These are phyloP conservation scores for Carapus acus DNA, from an alignment of 2,797 vertebrate species.

Conservation along the genomic window DNA sequence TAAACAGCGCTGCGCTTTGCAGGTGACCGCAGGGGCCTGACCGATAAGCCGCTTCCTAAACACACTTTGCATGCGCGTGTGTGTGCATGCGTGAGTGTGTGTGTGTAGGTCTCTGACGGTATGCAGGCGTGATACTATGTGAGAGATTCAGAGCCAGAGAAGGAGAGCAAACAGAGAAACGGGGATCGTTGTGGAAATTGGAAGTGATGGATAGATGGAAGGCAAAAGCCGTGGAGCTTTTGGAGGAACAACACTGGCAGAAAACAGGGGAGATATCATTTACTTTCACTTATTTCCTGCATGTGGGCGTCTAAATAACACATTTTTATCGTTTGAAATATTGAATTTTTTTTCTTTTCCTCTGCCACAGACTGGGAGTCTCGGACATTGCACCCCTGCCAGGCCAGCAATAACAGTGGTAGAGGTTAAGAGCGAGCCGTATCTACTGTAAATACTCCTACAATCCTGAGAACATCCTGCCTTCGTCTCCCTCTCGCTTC, in stretches of 20 bases:
- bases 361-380: constrained; percentile 25
- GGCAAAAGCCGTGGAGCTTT: background rate
- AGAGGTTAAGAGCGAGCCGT: constrained; percentile 38
- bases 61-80: constrained; percentile 13
- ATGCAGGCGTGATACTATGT: background rate
- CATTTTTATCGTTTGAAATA: constrained; percentile 39
- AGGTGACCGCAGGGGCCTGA: constrained; percentile 44
- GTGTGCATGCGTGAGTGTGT: constrained; percentile 3
- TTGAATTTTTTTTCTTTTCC: constrained; percentile 29
- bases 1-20: constrained; percentile 65
- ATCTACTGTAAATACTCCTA: constrained; percentile 60
- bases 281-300: constrained; percentile 14
- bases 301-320: constrained; percentile 24
- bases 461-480: constrained; percentile 51
- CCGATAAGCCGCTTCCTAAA: constrained; percentile 60
- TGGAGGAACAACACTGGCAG: constrained; percentile 3
- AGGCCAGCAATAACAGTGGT: constrained; percentile 26
- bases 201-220: constrained; percentile 6
- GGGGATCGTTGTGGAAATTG: constrained; percentile 2
- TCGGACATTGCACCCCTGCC: constrained; percentile 11
- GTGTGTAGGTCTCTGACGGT: constrained; percentile 3
- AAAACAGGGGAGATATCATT: constrained; percentile 1
- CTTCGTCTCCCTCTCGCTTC: constrained; percentile 21
- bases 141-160: constrained; percentile 15
- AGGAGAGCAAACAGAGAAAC: constrained; percentile 9